Conservation (phyloP, 2,888 invertebrate genomes). For the Microplitis manilae region DNA sequence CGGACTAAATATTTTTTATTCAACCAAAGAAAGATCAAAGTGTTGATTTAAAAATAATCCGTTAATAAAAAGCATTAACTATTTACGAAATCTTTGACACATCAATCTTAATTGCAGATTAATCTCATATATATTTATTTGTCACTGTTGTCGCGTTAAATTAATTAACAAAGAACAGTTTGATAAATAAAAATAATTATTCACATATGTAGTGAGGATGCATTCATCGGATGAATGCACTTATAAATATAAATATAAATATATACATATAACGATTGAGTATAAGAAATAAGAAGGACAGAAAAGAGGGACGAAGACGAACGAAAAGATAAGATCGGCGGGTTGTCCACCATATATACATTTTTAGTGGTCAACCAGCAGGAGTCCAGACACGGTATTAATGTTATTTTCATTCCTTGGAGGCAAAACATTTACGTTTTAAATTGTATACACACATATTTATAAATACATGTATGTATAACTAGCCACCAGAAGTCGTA, state of each 20-base stretch:
- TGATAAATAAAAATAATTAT: conserved; percentile 72
- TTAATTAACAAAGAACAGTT: conserved; percentile 69
- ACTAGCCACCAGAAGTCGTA: background rate
- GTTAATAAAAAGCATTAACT: background rate
- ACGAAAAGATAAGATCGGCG: conserved; percentile 71
- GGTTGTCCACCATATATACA: conserved; percentile 66
- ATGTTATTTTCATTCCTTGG: conserved; percentile 57
- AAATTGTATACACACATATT: conserved; percentile 22
- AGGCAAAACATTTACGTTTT: conserved; percentile 51
- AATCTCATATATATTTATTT: conserved; percentile 8
- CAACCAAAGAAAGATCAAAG: too few species aligned
- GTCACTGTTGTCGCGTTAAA: conserved; percentile 56
- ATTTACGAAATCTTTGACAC: background rate
- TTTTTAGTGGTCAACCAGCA: conserved; percentile 69
- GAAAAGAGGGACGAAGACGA: conserved; percentile 66
- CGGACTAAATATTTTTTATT: conserved; percentile 32
- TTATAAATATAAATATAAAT: too few species aligned
- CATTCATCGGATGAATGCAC: conserved; percentile 66
- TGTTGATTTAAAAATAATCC: too few species aligned
- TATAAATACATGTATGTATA: background rate
- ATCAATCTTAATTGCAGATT: background rate
- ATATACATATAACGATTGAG: conserved; percentile 51
- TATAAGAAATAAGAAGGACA: background rate
- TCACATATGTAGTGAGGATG: conserved; percentile 57
- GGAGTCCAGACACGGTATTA: conserved; percentile 71